A percentile compares a stretch with the other conserved stretches of the same genome.
Conservation (phyloP, 2,888 invertebrate species). For the Dermolepida albohirtum region DNA sequence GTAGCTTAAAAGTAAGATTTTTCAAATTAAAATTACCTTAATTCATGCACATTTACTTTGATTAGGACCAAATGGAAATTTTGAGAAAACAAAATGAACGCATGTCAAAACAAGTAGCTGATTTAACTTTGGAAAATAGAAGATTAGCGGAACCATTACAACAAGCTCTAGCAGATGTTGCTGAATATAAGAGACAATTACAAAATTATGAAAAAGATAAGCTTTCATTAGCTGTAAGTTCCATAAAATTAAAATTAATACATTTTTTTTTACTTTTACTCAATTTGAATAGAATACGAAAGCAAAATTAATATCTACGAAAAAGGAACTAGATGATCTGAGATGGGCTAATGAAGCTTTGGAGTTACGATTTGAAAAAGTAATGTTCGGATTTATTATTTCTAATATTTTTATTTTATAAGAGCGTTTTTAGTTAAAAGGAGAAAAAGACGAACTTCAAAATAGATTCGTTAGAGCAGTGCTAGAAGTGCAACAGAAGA, state of each 20-base stretch:
- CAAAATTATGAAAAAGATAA: constrained; percentile 90
- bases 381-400: constrained; percentile 44
- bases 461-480: constrained; percentile 84
- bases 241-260: neutral
- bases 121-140: constrained; percentile 80
- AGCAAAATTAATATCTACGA: constrained; percentile 63
- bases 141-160: constrained; percentile 79
- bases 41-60: constrained; percentile 24
- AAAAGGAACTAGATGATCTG: constrained; percentile 72
- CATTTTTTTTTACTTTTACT: constrained; percentile 7
- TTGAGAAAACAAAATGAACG: constrained; percentile 84
- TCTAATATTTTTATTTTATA: constrained; percentile 25
- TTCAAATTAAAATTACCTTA: neutral
- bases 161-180: constrained; percentile 76
- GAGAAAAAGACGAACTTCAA: constrained; percentile 84
- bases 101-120: constrained; percentile 75
- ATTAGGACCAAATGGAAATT: constrained; percentile 78
- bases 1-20: constrained; percentile 80
- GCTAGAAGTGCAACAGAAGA: constrained; percentile 88
- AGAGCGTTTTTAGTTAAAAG: constrained; percentile 64
- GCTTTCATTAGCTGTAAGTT: constrained; percentile 71
- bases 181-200: constrained; percentile 80
- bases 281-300: constrained; percentile 69
- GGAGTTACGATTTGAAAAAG: constrained; percentile 82
- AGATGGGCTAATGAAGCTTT: constrained; percentile 77